phyloP scores from a whole-genome alignment of 1,140 invertebrate species.

The Melanaphis sacchari region DNA sequence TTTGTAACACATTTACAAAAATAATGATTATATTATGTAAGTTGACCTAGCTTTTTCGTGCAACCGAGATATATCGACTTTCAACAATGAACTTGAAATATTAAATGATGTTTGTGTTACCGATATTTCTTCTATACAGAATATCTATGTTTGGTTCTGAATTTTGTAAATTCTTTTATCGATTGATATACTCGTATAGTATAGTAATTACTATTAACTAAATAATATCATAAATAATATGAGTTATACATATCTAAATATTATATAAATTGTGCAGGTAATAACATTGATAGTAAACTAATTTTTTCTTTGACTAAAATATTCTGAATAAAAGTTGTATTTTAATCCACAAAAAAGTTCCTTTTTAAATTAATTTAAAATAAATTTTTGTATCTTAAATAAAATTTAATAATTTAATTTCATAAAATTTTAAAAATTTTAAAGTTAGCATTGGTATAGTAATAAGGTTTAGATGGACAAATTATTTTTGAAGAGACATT shows the following conservation, averaged over 20 bases:
- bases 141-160: neutral
- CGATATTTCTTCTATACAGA: neutral
- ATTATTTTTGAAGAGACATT: neutral
- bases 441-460: neutral
- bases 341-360: neutral
- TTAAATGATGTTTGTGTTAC: neutral
- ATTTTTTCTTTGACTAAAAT: neutral
- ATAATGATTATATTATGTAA: neutral
- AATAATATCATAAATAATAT: neutral
- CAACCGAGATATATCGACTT: constrained; percentile 9
- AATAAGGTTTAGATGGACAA: neutral
- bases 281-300: neutral
- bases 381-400: neutral
- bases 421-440: neutral
- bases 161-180: neutral
- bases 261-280: neutral
- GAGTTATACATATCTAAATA: neutral
- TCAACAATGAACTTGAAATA: neutral
- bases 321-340: neutral
- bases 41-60: constrained; percentile 39
- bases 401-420: neutral
- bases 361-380: neutral
- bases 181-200: neutral
- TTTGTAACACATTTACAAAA: neutral
- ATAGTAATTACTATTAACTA: no score